Base-by-base conservation (phyloP, 1,140 invertebrate species). In the Phenacoccus solenopsis region DNA sequence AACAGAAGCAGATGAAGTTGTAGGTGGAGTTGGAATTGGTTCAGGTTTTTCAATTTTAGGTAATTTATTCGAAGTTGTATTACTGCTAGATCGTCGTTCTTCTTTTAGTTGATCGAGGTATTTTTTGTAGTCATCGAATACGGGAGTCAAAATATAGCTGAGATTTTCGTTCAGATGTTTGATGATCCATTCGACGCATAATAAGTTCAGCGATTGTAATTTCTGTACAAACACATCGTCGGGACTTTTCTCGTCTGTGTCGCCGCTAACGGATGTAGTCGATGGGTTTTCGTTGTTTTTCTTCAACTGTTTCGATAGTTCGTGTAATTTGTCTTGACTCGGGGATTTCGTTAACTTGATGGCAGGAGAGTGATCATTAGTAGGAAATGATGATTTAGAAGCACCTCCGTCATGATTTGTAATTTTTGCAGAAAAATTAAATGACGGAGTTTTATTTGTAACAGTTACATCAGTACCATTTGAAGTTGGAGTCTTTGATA, bases 161-260 rank as follows among this genome's bases (percentile, higher is more conserved):
- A 24, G 59, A 64, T 64, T 64, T 64, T 64, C 59, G 25, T 64
- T 64, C 20, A 64, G 59, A 64, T 64, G 59, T 64, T 64, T 24
- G 10, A 64, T 10, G 13, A 64, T 64, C 59, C 59, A 64, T 24
- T 64, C 59, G 22, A 22, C 59, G 59, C 59, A 64, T 25, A 64
- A 16, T 64, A 64, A 64, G 20, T 64, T 64, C 59, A 64, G 20
- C 21, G 59, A 64, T 25, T 16, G 10, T 24, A 64, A 16, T 24
- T 64, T 64, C 4, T 24, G 59, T 27, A 64, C 10, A 64, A 64
- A 64, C 4, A 64, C 4, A 1, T 64, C 59, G 4, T 64, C 59
- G 7, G 59, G 4, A 64, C 9, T 64, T 9, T 9, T 38, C 2
- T 49, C 20, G 2, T 9, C 38, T 3, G 3, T n/a, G 16, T 16